Base-by-base conservation (phyloP, 2,797 vertebrate species). In the Dendrocincla tyrannina region DNA sequence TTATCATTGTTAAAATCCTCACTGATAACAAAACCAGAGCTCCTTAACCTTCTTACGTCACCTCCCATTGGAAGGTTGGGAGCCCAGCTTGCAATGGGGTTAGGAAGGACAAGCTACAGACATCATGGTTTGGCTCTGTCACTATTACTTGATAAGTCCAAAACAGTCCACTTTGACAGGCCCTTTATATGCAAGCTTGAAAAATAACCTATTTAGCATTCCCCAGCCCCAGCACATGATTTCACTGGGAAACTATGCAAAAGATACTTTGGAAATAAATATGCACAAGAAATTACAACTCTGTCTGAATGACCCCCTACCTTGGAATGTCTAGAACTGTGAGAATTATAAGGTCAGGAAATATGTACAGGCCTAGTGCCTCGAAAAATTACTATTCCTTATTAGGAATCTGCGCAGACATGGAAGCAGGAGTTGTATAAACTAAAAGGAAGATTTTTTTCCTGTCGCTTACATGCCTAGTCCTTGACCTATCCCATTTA, bases 261-360 rank as follows among this genome's bases (percentile, higher is more conserved):
- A 98, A 98, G 98, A 99, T 98, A 98, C 98, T 98, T 98, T 98
- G 98, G 98, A 99, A 99, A 99, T 99, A 99, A 99, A 99, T 98
- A 99, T 98, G 97, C 97, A 97, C 95, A 96, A 97, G 98, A 98
- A 98, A 97, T 97, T 97, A 98, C 95, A 98, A 97, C 98, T 97
- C 96, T 98, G 96, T 98, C 97, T 97, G 97, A 97, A 98, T 98
- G 97, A 98, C 98, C 98, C 96, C 97, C 97, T 98, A 98, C 98
- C 98, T 98, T 98, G 98, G 98, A 98, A 98, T 98, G 98, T 98
- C 97, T 98, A 98, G 97, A 98, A 98, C 97, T 98, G 97, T 98
- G 98, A 98, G 98, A 98, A 98, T 98, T 97, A 96, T 96, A 98
- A 98, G 97, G 96, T 97, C 97, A 98, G 96, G 97, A 98, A 98